Conservation (phyloP, 1,140 invertebrate species). For the Hylyphantes graminicola region DNA sequence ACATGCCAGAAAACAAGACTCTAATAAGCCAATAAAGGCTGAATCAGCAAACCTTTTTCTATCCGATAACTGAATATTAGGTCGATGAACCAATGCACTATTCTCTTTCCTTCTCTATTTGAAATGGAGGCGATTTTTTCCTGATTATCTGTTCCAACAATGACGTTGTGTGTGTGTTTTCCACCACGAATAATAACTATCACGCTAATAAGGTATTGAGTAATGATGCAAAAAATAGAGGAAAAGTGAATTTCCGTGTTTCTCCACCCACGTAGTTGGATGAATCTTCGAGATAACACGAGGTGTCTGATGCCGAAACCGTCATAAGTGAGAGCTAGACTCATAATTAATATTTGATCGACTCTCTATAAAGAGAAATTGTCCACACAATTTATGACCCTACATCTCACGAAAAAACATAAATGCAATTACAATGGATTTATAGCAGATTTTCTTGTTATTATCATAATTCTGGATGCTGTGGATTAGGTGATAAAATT, state of each 20-base stretch:
- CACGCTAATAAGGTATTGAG: conserved; percentile 43
- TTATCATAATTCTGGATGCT: too few species aligned
- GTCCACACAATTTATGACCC: too few species aligned
- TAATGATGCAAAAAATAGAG: conserved; percentile 39
- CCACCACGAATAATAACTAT: conserved; percentile 33
- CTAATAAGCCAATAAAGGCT: background rate
- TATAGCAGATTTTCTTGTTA: too few species aligned
- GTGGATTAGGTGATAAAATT: too few species aligned
- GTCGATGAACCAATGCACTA: conserved; percentile 35
- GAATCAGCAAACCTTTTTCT: conserved; percentile 27
- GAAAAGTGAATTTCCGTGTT: conserved; percentile 55
- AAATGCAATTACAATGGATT: too few species aligned
- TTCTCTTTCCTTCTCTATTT: conserved; percentile 35
- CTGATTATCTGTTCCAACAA: conserved; percentile 36
- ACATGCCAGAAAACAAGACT: background rate
- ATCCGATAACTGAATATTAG: conserved; percentile 25
- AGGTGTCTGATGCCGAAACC: too few species aligned
- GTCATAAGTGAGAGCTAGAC: too few species aligned
- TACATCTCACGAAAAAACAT: too few species aligned
- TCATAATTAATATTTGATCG: too few species aligned
- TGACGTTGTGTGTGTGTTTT: conserved; percentile 17
- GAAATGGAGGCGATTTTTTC: background rate
- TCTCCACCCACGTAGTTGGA: conserved; percentile 6
- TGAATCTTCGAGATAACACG: background rate
- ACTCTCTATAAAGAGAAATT: too few species aligned